These are phyloP conservation scores for Apotomis betuletana DNA, from an alignment of 2,888 invertebrate species.

Conservation along the genomic window DNA sequence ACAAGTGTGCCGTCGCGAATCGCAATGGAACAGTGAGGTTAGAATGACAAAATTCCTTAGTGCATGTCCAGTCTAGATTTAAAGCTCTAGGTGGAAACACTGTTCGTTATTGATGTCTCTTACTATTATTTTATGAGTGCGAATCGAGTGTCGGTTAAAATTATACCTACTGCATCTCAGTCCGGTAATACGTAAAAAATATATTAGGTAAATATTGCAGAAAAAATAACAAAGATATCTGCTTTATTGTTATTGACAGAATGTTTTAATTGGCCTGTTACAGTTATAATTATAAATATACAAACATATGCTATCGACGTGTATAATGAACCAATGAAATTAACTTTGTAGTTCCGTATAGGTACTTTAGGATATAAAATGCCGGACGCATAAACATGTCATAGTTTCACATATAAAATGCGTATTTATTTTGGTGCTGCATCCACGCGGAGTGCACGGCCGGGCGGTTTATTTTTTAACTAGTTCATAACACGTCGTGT, in stretches of 20 bases:
- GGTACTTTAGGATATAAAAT: constrained; percentile 12
- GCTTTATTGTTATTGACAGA: no score
- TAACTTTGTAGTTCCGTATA: no score
- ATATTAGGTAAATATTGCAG: no score
- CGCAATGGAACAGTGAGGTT: constrained; percentile 9
- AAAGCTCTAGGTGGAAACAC: background rate
- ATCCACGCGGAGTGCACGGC: constrained; percentile 54
- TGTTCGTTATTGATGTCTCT: constrained; percentile 1
- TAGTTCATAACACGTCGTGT: constrained; percentile 18
- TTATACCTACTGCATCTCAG: background rate
- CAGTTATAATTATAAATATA: no score
- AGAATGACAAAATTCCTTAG: constrained; percentile 14
- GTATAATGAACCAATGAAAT: no score
- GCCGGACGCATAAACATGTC: constrained; percentile 20
- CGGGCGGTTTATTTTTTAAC: constrained; percentile 48
- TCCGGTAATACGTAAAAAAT: no score
- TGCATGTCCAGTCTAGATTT: constrained; percentile 10
- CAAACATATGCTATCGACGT: no score
- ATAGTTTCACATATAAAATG: constrained; percentile 30
- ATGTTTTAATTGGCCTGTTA: no score
- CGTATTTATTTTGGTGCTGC: constrained; percentile 46
- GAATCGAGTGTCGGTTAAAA: background rate
- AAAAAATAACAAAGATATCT: no score
- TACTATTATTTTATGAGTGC: background rate
- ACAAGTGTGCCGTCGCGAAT: background rate